phyloP scores from a whole-genome alignment of 2,113 vertebrate genomes.

The Petaurus breviceps region DNA sequence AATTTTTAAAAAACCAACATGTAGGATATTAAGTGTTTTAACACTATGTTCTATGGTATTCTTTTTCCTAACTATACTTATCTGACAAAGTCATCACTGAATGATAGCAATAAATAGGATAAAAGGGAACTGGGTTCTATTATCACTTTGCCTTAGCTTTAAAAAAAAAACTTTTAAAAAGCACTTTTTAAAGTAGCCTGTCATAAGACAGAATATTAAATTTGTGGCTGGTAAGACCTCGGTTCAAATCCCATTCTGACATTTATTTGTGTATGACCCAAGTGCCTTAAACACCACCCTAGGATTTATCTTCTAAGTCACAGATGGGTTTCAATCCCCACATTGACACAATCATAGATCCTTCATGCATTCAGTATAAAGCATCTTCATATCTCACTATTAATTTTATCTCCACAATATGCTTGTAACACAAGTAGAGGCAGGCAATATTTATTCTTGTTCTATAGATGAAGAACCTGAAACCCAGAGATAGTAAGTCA shows the following conservation, averaged over 20 bases:
- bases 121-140: neutral
- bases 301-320: neutral
- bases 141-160: neutral
- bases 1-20: neutral
- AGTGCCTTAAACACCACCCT: neutral
- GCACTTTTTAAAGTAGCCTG: neutral
- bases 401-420: neutral
- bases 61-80: neutral
- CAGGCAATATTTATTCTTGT: neutral
- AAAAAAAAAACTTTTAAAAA: neutral
- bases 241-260: neutral
- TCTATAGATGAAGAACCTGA: neutral
- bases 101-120: neutral
- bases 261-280: neutral
- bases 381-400: neutral
- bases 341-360: neutral
- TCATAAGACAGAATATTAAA: neutral
- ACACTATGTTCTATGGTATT: neutral
- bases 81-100: neutral
- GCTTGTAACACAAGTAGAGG: neutral
- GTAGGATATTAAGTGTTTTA: neutral
- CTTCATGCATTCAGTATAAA: neutral
- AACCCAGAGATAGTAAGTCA: neutral
- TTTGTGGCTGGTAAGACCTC: neutral
- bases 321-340: neutral